Evolutionary conservation across 2,888 invertebrate species (phyloP).

Genomic region (Drosophila aldrichi): DNA sequence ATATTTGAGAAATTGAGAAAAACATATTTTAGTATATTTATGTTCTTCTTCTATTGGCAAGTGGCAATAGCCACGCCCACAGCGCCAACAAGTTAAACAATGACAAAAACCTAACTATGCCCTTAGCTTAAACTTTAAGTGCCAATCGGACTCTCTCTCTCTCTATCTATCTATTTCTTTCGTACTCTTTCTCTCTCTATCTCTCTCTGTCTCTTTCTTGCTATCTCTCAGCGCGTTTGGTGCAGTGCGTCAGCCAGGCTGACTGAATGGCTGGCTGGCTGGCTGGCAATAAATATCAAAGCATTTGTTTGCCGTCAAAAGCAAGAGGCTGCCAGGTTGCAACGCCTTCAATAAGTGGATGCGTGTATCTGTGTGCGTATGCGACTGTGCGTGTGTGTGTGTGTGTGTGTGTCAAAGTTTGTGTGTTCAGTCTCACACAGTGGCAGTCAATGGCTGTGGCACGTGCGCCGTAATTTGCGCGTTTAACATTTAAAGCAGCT

Average conservation of each 20-base stretch:
- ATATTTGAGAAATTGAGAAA: neutral
- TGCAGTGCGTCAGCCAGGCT: slow-evolving; percentile 29
- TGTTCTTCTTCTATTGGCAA: slow-evolving; percentile 1
- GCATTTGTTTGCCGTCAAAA: slow-evolving; percentile 76
- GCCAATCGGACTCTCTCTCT: neutral
- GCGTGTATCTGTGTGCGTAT: slow-evolving; percentile 2
- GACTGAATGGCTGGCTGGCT: slow-evolving; percentile 28
- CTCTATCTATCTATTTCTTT: neutral
- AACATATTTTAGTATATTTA: neutral
- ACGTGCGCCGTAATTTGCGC: slow-evolving; percentile 76
- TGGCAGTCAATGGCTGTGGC: slow-evolving; percentile 59
- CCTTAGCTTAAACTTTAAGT: neutral
- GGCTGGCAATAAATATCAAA: slow-evolving; percentile 75
- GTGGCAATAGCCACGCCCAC: slow-evolving; percentile 25
- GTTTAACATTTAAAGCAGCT: slow-evolving; percentile 79
- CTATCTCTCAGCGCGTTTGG: neutral
- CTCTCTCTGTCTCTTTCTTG: neutral
- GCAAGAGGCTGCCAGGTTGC: slow-evolving; percentile 55
- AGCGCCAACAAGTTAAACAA: slow-evolving; percentile 1
- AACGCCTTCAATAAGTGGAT: slow-evolving; percentile 6
- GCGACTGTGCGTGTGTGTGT: neutral
- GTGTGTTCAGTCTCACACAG: slow-evolving; percentile 28
- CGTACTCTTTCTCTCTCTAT: neutral
- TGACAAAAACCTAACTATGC: neutral
- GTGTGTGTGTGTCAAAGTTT: slow-evolving; percentile 24